Evolutionary conservation across 2,888 invertebrate species (phyloP), one percentile per base, ranked within the genome.

Genomic region (Gastrophysa polygoni): DNA sequence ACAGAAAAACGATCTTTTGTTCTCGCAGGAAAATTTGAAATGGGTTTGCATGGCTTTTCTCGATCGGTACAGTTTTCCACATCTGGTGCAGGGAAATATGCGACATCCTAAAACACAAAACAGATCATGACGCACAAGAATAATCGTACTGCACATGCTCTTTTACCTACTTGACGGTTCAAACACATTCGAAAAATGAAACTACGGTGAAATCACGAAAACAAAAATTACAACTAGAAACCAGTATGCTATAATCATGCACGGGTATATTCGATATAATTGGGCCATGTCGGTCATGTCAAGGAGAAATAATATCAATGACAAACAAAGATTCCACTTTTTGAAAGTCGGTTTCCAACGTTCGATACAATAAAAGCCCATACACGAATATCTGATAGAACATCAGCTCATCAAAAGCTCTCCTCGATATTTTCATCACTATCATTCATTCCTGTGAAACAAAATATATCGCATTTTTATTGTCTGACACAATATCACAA

Each of bases 11-110:
- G 69, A 67, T 21, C 73, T 63, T 52, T 75, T 73, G 59, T 72
- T 71, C 52, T 74, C 74, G 59, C 75, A 75, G 20, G 74, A 74
- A 55, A 73, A 75, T 54, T 64, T 68, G 43, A 71, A 68, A 66
- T 75, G 75, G 1, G 73, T 74, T 29, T 66, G 63, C 75, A 75
- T 75, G 14, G 73, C 75, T 54, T 75, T 75, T 57, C 71, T 73
- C 16, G 75, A 73, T 61, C 69, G 71, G 68, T 75, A 75, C 7
- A 71, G 70, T 61, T 73, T 74, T n/a, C 72, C 73, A 52, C 75
- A 75, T 28, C 73, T 69, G 4, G 69, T 66, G 29, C 75, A 75
- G 6, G 73, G 71, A 29, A 70, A 66, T 0, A 56, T 38, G 7
- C 57, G 57, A 2, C 43, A 21, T 10, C 61, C 64, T 67, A 38